These are phyloP conservation scores for Drosophila nannoptera DNA, from an alignment of 1,140 invertebrate genomes.

Conservation along the genomic window DNA sequence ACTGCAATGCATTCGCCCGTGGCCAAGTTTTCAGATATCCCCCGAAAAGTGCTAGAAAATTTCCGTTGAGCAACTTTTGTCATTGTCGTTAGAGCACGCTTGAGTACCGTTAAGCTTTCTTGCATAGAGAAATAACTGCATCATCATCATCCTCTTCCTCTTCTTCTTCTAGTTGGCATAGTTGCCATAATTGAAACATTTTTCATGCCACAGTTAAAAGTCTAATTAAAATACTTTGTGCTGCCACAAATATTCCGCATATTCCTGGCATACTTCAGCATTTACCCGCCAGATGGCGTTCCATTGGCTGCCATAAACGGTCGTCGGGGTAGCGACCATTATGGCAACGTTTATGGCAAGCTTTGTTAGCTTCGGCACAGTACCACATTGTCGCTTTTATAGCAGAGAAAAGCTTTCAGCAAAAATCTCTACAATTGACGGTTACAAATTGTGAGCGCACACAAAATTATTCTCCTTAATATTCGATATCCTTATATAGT, in stretches of 20 bases:
- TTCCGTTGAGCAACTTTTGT: neutral
- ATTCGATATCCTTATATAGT: too few relatives aligned
- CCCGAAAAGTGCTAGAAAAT: neutral
- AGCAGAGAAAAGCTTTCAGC: neutral
- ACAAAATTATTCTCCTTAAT: neutral
- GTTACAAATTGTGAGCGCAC: neutral
- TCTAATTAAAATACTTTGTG: conserved; percentile 1
- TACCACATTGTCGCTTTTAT: neutral
- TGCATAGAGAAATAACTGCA: neutral
- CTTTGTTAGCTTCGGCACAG: neutral
- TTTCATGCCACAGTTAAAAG: neutral
- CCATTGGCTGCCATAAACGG: neutral
- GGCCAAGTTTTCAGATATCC: neutral
- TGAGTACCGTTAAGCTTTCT: neutral
- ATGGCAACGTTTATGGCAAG: conserved; percentile 1
- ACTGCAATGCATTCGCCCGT: neutral
- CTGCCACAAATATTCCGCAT: conserved; percentile 1
- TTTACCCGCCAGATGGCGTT: neutral
- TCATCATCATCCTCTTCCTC: neutral
- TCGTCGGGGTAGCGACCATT: neutral
- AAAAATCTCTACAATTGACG: neutral
- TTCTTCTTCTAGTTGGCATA: neutral
- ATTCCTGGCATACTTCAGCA: neutral
- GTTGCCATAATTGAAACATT: conserved; percentile 5
- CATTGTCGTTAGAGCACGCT: neutral